Percentiles rank a stretch among this genome's conserved stretches.
Evolutionary conservation across 2,797 vertebrate genomes (phyloP).

Genomic region (Rhinella marina): DNA sequence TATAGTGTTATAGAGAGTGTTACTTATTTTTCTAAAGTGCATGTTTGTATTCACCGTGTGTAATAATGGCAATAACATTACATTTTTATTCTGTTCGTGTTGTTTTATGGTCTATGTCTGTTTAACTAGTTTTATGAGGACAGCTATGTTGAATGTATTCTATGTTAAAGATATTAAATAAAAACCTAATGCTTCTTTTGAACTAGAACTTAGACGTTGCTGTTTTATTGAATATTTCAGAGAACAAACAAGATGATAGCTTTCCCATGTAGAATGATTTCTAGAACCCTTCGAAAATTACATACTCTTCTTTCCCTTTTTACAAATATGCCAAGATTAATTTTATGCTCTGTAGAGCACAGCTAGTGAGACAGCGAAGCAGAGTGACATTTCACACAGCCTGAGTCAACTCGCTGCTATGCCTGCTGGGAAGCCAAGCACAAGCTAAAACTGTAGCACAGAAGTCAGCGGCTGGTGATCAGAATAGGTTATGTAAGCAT

Average conservation of each 20-base stretch:
- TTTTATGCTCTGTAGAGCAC: slow-evolving; percentile 89
- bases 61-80: not conserved
- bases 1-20: not conserved
- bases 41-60: not conserved
- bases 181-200: not conserved
- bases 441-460: slow-evolving; percentile 76
- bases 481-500: slow-evolving; percentile 65
- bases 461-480: slow-evolving; percentile 69
- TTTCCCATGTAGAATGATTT: slow-evolving; percentile 71
- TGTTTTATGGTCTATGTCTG: not conserved
- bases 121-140: not conserved
- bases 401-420: slow-evolving; percentile 75
- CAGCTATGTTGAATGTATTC: not conserved
- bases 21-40: not conserved
- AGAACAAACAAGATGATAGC: slow-evolving; percentile 68
- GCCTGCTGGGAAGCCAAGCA: slow-evolving; percentile 74
- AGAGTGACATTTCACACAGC: slow-evolving; percentile 83
- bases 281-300: slow-evolving; percentile 76
- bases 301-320: slow-evolving; percentile 75
- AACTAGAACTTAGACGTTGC: slow-evolving; percentile 2
- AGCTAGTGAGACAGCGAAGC: slow-evolving; percentile 78
- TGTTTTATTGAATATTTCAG: slow-evolving; percentile 22
- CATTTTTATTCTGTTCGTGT: not conserved
- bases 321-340: slow-evolving; percentile 86
- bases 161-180: not conserved